Evolutionary conservation across 2,888 invertebrate genomes (phyloP).

Genomic region (Trichogramma dendrolimi): DNA sequence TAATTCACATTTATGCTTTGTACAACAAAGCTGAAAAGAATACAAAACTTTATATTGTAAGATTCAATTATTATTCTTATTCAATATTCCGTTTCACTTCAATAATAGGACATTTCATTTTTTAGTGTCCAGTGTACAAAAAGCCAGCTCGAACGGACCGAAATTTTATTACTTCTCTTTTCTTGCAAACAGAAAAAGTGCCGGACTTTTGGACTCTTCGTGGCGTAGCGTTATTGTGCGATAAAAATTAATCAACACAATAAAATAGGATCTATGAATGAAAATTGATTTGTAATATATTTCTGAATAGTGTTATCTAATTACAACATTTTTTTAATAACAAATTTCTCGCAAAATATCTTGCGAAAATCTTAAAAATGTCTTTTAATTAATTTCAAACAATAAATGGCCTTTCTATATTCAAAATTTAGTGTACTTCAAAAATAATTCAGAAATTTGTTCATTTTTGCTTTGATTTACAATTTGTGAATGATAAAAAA

Average conservation of each 20-base stretch:
- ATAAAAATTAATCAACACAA: conserved; percentile 58
- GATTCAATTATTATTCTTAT: conserved; percentile 1
- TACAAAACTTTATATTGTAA: conserved; percentile 71
- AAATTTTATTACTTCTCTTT: conserved; percentile 74
- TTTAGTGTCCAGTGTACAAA: conserved; percentile 84
- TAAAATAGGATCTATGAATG: too few species aligned
- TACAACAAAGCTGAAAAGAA: conserved; percentile 69
- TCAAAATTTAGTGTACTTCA: too few species aligned
- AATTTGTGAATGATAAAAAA: too few species aligned
- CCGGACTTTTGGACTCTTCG: conserved; percentile 84
- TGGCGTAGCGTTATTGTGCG: conserved; percentile 82
- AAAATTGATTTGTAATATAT: too few species aligned
- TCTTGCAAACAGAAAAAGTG: conserved; percentile 64
- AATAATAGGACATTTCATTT: conserved; percentile 24
- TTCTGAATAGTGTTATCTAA: too few species aligned
- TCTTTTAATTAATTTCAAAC: too few species aligned
- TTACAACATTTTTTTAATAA: too few species aligned
- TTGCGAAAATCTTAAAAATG: too few species aligned
- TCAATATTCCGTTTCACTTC: background rate
- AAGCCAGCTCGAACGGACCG: conserved; percentile 79
- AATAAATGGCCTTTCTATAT: too few species aligned
- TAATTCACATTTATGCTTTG: conserved; percentile 75
- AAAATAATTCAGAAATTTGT: too few species aligned
- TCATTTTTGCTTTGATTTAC: too few species aligned
- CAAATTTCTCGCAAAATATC: too few species aligned